These are phyloP conservation scores for Microtus pennsylvanicus DNA, from an alignment of 2,113 vertebrate species.

Conservation along the genomic window DNA sequence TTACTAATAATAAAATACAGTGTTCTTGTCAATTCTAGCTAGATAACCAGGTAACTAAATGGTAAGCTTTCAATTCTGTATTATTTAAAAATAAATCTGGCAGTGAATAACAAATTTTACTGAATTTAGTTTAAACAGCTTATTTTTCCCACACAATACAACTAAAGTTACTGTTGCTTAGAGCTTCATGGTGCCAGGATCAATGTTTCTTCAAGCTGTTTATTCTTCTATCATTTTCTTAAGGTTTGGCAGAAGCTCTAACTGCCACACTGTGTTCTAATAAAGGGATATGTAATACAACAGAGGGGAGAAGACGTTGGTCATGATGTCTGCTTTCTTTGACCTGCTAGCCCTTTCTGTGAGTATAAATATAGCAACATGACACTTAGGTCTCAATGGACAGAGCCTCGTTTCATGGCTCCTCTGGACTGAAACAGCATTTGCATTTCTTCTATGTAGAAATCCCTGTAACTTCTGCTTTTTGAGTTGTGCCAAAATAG, in stretches of 20 bases:
- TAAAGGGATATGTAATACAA: background rate
- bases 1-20: constrained; percentile 4
- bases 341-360: background rate
- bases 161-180: background rate
- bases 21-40: background rate
- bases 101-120: constrained; percentile 19
- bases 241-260: background rate
- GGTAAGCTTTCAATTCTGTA: background rate
- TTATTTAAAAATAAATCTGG: background rate
- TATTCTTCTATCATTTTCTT: background rate
- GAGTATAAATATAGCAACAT: background rate
- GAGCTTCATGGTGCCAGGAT: background rate
- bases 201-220: background rate
- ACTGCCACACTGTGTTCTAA: background rate
- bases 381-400: background rate
- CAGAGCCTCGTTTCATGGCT: background rate
- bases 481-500: constrained; percentile 1
- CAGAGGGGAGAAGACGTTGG: background rate
- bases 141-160: background rate
- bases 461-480: background rate
- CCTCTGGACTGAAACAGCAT: background rate
- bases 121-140: background rate
- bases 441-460: background rate
- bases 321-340: background rate
- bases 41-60: background rate